These are phyloP conservation scores for Cliona cf. orientalis DNA, from an alignment of 37 sponge, comb jelly and placozoan species.

Conservation along the genomic window DNA sequence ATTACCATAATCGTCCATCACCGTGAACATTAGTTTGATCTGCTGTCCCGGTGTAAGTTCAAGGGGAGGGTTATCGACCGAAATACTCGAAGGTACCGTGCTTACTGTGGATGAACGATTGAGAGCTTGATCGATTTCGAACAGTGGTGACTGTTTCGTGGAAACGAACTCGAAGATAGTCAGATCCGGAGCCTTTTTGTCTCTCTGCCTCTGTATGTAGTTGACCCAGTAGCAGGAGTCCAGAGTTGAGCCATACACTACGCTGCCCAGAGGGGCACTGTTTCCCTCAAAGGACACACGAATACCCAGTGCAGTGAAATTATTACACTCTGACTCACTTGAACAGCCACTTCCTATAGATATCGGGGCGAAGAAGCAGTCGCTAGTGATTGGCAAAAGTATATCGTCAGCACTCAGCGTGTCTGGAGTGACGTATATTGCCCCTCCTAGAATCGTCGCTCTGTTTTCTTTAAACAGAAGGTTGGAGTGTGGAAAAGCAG, in stretches of 20 bases:
- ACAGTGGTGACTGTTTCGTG: too few relatives aligned
- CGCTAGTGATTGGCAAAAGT: not conserved
- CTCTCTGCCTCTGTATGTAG: not conserved
- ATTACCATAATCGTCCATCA: too few relatives aligned
- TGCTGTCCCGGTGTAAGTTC: too few relatives aligned
- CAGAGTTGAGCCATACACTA: slow-evolving; percentile 46
- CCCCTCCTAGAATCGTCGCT: not conserved
- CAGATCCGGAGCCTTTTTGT: not conserved
- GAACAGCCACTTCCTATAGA: not conserved
- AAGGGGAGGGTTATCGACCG: too few relatives aligned
- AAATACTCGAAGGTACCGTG: too few relatives aligned
- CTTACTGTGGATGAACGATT: too few relatives aligned
- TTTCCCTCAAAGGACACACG: slow-evolving; percentile 22
- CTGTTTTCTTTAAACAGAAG: not conserved
- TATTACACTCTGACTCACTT: not conserved
- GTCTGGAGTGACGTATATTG: not conserved
- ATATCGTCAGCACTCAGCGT: not conserved
- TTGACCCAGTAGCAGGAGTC: slow-evolving; percentile 45
- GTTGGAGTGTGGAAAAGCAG: not conserved
- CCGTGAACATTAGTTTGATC: too few relatives aligned
- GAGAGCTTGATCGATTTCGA: slow-evolving; percentile 6
- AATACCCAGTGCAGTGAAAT: slow-evolving; percentile 10
- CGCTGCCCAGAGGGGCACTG: slow-evolving; percentile 15
- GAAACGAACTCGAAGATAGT: too few relatives aligned
- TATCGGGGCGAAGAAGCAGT: slow-evolving; percentile 48